A percentile compares a stretch with the other conserved stretches of the same genome.
These are phyloP conservation scores for Subanguina moxae DNA, from an alignment of 1,140 invertebrate genomes.

Conservation along the genomic window DNA sequence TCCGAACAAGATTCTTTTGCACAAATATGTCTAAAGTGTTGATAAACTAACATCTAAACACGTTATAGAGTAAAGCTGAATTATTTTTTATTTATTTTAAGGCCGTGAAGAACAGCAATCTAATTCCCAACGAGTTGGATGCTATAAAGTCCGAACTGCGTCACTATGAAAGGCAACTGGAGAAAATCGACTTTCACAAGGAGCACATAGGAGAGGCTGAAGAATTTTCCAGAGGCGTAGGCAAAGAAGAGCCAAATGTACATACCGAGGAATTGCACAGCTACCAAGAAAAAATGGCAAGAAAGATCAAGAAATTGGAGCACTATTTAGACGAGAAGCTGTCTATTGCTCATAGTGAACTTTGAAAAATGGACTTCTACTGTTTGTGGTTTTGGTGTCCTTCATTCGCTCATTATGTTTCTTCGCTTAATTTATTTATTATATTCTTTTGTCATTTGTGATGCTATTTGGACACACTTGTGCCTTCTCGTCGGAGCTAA, in stretches of 20 bases:
- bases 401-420: too few relatives aligned
- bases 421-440: too few relatives aligned
- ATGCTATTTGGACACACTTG: too few relatives aligned
- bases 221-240: background rate
- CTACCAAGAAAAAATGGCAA: conserved; percentile 26
- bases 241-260: conserved; percentile 20
- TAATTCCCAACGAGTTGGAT: conserved; percentile 36
- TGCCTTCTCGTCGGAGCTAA: too few relatives aligned
- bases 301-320: conserved; percentile 30
- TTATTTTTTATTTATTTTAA: conserved; percentile 8
- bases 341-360: conserved; percentile 2
- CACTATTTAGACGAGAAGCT: conserved; percentile 34
- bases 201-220: conserved; percentile 25
- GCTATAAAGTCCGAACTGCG: conserved; percentile 34
- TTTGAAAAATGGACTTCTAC: background rate
- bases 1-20: too few relatives aligned
- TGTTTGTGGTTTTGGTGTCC: background rate
- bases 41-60: too few relatives aligned
- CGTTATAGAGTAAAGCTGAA: too few relatives aligned
- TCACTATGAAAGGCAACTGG: conserved; percentile 29
- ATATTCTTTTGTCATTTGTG: too few relatives aligned
- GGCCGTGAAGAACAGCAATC: conserved; percentile 17
- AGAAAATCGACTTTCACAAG: conserved; percentile 27
- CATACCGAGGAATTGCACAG: conserved; percentile 10
- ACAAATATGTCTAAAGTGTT: too few relatives aligned